These are phyloP conservation scores for Ricordea florida DNA, from an alignment of 92 coral and sea anemone genomes.

Conservation along the genomic window DNA sequence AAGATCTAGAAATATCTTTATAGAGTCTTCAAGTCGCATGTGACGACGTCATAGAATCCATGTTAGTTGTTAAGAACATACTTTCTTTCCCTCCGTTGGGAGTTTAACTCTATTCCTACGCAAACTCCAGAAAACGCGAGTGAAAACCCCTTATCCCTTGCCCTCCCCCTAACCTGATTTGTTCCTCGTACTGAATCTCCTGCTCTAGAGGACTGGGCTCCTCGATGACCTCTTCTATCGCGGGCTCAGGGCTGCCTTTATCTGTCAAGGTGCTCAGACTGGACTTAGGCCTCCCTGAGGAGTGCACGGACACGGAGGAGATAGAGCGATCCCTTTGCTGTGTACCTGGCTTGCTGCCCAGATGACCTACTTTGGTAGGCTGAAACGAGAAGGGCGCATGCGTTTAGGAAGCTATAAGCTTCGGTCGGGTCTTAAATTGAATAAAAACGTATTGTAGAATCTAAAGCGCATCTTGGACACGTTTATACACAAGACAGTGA, in stretches of 20 bases:
- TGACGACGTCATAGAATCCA: too few relatives aligned
- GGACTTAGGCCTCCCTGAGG: slow-evolving; percentile 93
- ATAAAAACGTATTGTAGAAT: neutral
- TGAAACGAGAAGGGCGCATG: neutral
- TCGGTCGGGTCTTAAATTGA: neutral
- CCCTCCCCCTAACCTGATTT: slow-evolving; percentile 68
- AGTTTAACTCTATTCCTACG: too few relatives aligned
- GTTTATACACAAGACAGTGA: too few relatives aligned
- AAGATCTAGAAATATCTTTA: too few relatives aligned
- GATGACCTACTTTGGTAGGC: slow-evolving; percentile 12
- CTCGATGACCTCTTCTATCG: slow-evolving; percentile 77
- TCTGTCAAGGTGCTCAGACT: slow-evolving; percentile 83
- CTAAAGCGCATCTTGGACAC: too few relatives aligned
- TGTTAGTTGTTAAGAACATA: too few relatives aligned
- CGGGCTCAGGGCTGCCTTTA: slow-evolving; percentile 83
- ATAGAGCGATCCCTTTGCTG: slow-evolving; percentile 85
- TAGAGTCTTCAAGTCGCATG: too few relatives aligned
- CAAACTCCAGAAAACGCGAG: too few relatives aligned
- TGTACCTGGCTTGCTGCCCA: slow-evolving; percentile 64
- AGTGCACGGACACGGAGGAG: slow-evolving; percentile 92
- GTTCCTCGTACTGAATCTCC: slow-evolving; percentile 79
- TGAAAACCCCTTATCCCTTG: too few relatives aligned
- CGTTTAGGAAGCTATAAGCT: neutral
- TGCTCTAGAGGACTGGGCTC: slow-evolving; percentile 76
- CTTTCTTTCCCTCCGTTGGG: too few relatives aligned